phyloP scores from a whole-genome alignment of 1,140 invertebrate genomes.

The Aphelinus atriplicis region DNA sequence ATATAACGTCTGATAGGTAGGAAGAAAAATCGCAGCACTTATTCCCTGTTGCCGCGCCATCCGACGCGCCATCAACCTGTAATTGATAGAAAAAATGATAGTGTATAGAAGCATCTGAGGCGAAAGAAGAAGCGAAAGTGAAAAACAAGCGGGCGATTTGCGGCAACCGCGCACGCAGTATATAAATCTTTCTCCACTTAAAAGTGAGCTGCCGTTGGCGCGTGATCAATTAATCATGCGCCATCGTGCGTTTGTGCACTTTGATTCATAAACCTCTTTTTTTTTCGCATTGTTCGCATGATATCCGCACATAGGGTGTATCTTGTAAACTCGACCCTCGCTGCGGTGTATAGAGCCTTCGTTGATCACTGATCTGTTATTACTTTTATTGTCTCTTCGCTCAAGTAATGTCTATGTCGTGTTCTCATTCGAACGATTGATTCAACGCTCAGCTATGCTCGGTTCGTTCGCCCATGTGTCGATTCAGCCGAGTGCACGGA shows the following conservation, averaged over 20 bases:
- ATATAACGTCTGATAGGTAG: not conserved
- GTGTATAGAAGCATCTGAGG: not conserved
- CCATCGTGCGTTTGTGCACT: not conserved
- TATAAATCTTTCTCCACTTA: conserved; percentile 5
- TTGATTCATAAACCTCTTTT: not conserved
- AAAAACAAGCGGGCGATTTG: not conserved
- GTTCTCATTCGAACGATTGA: too few species aligned
- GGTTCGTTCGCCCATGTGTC: too few species aligned
- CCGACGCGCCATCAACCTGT: not conserved
- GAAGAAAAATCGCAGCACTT: conserved; percentile 22
- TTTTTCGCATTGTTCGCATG: too few species aligned
- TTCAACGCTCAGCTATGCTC: too few species aligned
- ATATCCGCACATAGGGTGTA: too few species aligned
- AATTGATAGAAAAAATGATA: conserved; percentile 27
- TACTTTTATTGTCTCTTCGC: too few species aligned
- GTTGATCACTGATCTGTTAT: too few species aligned
- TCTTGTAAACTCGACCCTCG: not conserved
- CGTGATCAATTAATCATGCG: not conserved
- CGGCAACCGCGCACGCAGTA: not conserved
- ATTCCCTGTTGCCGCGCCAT: not conserved
- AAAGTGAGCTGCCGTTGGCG: not conserved
- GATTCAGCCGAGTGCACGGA: too few species aligned
- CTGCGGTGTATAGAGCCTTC: not conserved
- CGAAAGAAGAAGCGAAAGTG: not conserved
- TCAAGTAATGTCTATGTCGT: too few species aligned